Percentiles rank a stretch among this genome's conserved stretches.
Conservation (phyloP, 2,888 invertebrate species). For the Morpho helenor region DNA sequence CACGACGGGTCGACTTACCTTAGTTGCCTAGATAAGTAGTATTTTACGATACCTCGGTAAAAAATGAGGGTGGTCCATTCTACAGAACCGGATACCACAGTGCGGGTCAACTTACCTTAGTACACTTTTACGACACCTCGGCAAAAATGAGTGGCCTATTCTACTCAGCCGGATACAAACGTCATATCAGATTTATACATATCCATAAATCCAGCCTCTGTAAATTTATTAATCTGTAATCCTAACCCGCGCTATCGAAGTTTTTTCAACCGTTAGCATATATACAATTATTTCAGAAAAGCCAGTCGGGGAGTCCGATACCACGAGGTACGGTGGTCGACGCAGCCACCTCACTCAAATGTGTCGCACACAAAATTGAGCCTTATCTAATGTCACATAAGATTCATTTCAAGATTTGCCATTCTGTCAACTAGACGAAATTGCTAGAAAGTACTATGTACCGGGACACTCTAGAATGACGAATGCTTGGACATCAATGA, state of each 20-base stretch:
- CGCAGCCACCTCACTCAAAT: slow-evolving; percentile 46
- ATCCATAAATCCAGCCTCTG: slow-evolving; percentile 23
- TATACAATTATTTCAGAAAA: slow-evolving; percentile 29
- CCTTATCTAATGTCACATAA: slow-evolving; percentile 41
- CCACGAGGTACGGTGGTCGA: slow-evolving; percentile 54
- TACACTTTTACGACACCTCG: too few relatives aligned
- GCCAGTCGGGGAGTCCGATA: slow-evolving; percentile 46
- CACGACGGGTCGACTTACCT: too few relatives aligned
- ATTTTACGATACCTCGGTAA: too few relatives aligned
- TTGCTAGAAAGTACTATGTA: slow-evolving; percentile 65
- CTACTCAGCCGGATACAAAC: too few relatives aligned
- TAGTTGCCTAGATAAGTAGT: too few relatives aligned
- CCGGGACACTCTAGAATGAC: slow-evolving; percentile 58
- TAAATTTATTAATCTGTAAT: slow-evolving; percentile 20
- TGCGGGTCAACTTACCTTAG: too few relatives aligned
- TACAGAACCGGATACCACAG: too few relatives aligned
- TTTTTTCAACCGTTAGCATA: slow-evolving; percentile 38
- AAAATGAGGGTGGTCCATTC: too few relatives aligned
- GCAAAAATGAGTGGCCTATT: too few relatives aligned
- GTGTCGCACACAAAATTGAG: slow-evolving; percentile 48
- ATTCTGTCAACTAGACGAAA: slow-evolving; percentile 69
- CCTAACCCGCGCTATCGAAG: slow-evolving; percentile 44
- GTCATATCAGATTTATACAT: neutral
- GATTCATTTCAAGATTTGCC: slow-evolving; percentile 66
- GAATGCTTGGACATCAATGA: slow-evolving; percentile 60